Conservation (phyloP, 2,888 invertebrate species). For the Aspidiotus destructor region DNA sequence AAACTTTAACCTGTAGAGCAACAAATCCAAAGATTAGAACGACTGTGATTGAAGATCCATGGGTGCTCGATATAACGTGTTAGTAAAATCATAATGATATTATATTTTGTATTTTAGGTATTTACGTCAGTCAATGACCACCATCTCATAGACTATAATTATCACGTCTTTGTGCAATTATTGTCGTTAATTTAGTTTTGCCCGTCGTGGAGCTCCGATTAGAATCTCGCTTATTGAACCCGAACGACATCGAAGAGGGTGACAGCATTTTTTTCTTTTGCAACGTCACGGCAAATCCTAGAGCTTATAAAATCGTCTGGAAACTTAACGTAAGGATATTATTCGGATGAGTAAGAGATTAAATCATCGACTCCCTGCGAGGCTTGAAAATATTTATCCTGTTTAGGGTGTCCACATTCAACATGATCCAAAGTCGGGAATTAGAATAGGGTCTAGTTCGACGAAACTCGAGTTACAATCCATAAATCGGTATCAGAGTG, state of each 20-base stretch:
- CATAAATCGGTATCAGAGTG: conserved; percentile 69
- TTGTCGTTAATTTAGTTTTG: conserved; percentile 17
- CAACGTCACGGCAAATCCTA: conserved; percentile 65
- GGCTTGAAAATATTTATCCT: background rate
- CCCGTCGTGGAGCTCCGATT: background rate
- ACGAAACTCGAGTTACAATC: conserved; percentile 70
- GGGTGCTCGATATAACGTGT: conserved; percentile 80
- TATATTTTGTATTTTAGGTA: background rate
- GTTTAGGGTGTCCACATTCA: conserved; percentile 70
- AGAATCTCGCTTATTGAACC: conserved; percentile 48
- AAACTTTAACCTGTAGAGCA: conserved; percentile 68
- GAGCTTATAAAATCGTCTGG: conserved; percentile 70
- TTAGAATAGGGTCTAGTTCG: conserved; percentile 62
- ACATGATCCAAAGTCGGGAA: conserved; percentile 72
- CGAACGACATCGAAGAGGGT: conserved; percentile 68
- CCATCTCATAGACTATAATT: conserved; percentile 5
- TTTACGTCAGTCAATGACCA: background rate
- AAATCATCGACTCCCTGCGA: too few species aligned
- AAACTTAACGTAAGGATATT: conserved; percentile 63
- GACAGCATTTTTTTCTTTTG: conserved; percentile 74
- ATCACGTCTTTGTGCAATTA: background rate
- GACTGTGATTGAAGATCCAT: conserved; percentile 63
- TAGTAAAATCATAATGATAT: conserved; percentile 46
- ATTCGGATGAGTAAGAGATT: background rate
- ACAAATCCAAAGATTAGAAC: conserved; percentile 63